Conservation (phyloP, 2,888 invertebrate genomes). For the Gastracanthus pulcherrimus region DNA sequence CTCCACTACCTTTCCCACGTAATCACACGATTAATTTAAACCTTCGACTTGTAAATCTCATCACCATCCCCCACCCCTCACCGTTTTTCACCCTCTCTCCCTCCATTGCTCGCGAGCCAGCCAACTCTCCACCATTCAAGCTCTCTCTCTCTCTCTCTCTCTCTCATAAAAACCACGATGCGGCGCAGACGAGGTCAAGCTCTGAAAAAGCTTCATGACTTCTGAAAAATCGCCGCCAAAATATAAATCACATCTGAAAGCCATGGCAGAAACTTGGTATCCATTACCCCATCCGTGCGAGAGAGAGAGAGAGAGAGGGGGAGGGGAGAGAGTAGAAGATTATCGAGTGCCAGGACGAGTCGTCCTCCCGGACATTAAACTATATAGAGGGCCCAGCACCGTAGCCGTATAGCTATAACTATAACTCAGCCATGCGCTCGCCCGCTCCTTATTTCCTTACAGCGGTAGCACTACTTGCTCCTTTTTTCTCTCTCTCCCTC, state of each 20-base stretch:
- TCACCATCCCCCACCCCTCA: neutral
- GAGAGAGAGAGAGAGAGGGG: constrained; percentile 59
- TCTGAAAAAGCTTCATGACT: constrained; percentile 38
- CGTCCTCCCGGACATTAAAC: constrained; percentile 61
- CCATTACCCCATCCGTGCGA: constrained; percentile 55
- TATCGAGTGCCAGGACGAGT: constrained; percentile 63
- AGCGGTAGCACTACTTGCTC: no score
- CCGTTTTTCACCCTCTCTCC: neutral
- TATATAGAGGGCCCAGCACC: constrained; percentile 45
- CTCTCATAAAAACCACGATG: neutral
- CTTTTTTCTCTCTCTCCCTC: neutral
- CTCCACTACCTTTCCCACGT: neutral
- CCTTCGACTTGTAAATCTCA: constrained; percentile 4
- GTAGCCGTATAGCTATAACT: no score
- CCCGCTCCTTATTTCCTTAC: neutral
- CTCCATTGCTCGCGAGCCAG: neutral
- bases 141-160: neutral
- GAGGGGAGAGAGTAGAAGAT: constrained; percentile 60
- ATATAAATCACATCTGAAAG: constrained; percentile 43
- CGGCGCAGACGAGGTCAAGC: constrained; percentile 7
- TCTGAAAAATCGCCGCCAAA: constrained; percentile 46
- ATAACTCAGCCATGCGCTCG: no score
- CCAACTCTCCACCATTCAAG: neutral
- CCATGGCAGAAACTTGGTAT: constrained; percentile 46
- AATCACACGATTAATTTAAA: constrained; percentile 8